A percentile compares a stretch with the other conserved stretches of the same genome.
These are phyloP conservation scores for Lasioglossum albipes DNA, from an alignment of 1,140 invertebrate species.

Conservation along the genomic window DNA sequence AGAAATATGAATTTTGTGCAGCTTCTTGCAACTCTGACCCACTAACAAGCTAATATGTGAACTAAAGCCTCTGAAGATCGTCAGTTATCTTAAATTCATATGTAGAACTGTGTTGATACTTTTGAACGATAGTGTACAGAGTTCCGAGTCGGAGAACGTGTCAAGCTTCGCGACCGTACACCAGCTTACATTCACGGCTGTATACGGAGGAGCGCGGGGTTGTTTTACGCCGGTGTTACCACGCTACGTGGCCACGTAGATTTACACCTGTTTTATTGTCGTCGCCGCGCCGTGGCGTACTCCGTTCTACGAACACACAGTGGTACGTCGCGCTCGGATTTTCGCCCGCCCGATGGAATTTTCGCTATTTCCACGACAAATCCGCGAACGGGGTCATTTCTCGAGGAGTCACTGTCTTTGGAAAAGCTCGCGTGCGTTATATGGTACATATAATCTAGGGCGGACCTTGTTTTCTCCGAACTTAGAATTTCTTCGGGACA, in stretches of 20 bases:
- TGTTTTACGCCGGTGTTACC: constrained; percentile 27
- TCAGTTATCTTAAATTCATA: too few species aligned
- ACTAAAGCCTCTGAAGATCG: too few species aligned
- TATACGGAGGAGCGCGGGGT: background rate
- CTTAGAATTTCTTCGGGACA: too few species aligned
- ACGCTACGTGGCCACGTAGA: constrained; percentile 47
- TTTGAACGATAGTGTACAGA: too few species aligned
- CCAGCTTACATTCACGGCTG: constrained; percentile 23
- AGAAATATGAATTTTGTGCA: too few species aligned
- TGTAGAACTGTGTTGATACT: too few species aligned
- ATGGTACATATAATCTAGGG: too few species aligned
- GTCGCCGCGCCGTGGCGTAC: constrained; percentile 49
- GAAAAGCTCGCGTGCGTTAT: background rate
- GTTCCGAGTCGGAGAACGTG: constrained; percentile 10
- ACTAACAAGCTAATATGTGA: too few species aligned
- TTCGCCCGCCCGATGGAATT: constrained; percentile 62
- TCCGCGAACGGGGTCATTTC: constrained; percentile 23
- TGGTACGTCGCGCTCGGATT: constrained; percentile 49
- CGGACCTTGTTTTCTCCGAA: too few species aligned
- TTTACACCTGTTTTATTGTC: constrained; percentile 64
- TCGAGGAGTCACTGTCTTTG: background rate
- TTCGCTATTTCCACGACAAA: constrained; percentile 58
- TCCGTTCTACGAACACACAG: constrained; percentile 58
- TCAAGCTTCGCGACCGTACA: constrained; percentile 20
- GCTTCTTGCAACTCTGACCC: too few species aligned